Conservation (phyloP, 2,797 vertebrate species). For the Macropus fuliginosus region DNA sequence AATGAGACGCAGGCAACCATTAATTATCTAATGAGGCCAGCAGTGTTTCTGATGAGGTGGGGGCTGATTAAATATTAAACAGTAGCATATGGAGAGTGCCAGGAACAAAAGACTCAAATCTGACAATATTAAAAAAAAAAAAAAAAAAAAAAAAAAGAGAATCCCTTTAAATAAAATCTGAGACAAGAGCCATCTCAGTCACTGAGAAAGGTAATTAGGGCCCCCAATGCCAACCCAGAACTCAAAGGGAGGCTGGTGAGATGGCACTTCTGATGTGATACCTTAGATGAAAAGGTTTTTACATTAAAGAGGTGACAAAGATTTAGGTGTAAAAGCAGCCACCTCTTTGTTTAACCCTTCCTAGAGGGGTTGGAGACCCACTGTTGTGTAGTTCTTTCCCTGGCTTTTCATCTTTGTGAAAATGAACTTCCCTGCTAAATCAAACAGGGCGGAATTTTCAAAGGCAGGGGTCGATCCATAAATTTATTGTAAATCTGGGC, state of each 20-base stretch:
- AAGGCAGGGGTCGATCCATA: neutral
- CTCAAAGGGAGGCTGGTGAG: conserved; percentile 76
- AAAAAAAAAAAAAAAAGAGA: conserved; percentile 30
- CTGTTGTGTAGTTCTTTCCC: conserved; percentile 55
- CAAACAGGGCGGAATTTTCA: neutral
- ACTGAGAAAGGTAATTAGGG: conserved; percentile 86
- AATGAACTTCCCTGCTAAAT: conserved; percentile 28
- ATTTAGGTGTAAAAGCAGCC: conserved; percentile 71
- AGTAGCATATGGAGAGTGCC: conserved; percentile 88
- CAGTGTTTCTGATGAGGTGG: conserved; percentile 89
- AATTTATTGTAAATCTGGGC: neutral
- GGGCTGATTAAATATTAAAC: conserved; percentile 93
- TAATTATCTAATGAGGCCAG: conserved; percentile 92
- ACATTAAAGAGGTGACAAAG: conserved; percentile 84
- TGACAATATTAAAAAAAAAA: conserved; percentile 35
- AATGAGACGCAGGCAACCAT: conserved; percentile 88
- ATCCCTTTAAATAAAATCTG: conserved; percentile 25
- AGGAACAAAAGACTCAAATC: conserved; percentile 84
- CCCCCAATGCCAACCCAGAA: conserved; percentile 78
- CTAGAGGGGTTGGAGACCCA: conserved; percentile 50
- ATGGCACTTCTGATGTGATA: conserved; percentile 83
- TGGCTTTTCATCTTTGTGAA: conserved; percentile 36
- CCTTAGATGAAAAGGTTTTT: conserved; percentile 84
- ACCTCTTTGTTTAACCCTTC: conserved; percentile 84
- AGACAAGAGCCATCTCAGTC: conserved; percentile 75